Conservation (phyloP, 2,888 invertebrate genomes). For the Scaptomyza flava region DNA sequence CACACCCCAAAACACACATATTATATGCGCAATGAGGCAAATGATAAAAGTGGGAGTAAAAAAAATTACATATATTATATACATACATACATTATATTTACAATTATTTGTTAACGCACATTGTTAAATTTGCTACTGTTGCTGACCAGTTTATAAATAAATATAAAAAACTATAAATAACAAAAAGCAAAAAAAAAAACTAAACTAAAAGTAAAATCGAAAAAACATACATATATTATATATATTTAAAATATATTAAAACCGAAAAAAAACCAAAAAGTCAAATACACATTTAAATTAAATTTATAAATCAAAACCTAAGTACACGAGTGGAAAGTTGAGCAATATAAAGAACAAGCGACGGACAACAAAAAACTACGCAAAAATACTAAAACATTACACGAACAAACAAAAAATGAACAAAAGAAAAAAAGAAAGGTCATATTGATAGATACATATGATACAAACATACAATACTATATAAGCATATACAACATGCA, state of each 20-base stretch:
- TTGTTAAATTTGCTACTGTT: conserved; percentile 85
- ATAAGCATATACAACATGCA: conserved; percentile 38
- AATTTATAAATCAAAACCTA: conserved; percentile 67
- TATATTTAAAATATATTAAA: conserved; percentile 79
- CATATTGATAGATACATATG: conserved; percentile 31
- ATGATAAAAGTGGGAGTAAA: conserved; percentile 26
- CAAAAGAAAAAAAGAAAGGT: neutral
- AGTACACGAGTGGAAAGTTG: conserved; percentile 55
- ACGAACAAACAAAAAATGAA: too few species aligned
- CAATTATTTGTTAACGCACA: conserved; percentile 85
- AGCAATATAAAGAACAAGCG: conserved; percentile 46
- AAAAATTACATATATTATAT: conserved; percentile 55
- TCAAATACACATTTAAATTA: conserved; percentile 65
- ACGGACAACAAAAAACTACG: conserved; percentile 45
- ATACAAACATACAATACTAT: conserved; percentile 37
- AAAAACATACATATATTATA: conserved; percentile 77
- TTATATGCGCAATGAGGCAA: conserved; percentile 30
- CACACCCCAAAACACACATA: conserved; percentile 10
- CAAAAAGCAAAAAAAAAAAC: conserved; percentile 60
- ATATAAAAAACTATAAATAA: conserved; percentile 34
- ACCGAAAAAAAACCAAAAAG: conserved; percentile 41
- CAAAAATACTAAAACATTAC: conserved; percentile 20
- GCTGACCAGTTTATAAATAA: conserved; percentile 84
- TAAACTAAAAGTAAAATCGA: conserved; percentile 70
- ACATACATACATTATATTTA: conserved; percentile 81